Percentiles rank a stretch among this genome's conserved stretches.
These are phyloP conservation scores for Crocodylus rhombifer DNA, from an alignment of 2,797 vertebrate genomes.

Conservation along the genomic window DNA sequence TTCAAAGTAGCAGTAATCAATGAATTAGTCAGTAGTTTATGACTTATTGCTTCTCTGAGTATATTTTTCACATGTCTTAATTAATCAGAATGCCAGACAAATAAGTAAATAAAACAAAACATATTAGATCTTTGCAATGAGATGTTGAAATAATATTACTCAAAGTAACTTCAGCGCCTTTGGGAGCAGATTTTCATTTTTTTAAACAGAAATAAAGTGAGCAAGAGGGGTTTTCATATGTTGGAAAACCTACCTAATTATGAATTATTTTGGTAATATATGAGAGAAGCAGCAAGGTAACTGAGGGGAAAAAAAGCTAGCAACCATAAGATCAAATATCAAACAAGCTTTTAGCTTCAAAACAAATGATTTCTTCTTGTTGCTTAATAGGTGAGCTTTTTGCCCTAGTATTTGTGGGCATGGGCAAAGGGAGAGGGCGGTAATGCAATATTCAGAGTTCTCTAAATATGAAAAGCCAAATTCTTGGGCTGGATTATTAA, in stretches of 20 bases:
- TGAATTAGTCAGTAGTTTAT: constrained; percentile 63
- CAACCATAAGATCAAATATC: not conserved
- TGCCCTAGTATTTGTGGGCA: not conserved
- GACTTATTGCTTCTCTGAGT: constrained; percentile 50
- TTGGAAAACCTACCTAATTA: not conserved
- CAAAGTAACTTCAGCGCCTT: constrained; percentile 9
- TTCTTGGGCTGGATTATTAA: not conserved
- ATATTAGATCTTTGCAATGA: constrained; percentile 22
- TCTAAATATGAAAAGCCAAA: not conserved
- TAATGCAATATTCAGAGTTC: not conserved
- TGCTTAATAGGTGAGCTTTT: not conserved
- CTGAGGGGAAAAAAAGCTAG: not conserved
- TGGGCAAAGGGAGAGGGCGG: not conserved
- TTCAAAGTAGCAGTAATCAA: constrained; percentile 68
- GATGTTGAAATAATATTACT: constrained; percentile 1
- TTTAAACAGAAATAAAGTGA: not conserved
- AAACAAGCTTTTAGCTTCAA: not conserved
- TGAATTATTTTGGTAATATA: not conserved
- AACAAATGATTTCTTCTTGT: not conserved
- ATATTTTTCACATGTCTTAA: constrained; percentile 58
- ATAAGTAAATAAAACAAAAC: constrained; percentile 22
- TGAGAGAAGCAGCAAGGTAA: not conserved
- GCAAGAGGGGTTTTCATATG: not conserved
- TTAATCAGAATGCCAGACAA: constrained; percentile 60
- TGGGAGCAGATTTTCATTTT: constrained; percentile 10